Evolutionary conservation across 2,113 vertebrate genomes (phyloP), one percentile per base, ranked within the genome.

Genomic region (Equus quagga): DNA sequence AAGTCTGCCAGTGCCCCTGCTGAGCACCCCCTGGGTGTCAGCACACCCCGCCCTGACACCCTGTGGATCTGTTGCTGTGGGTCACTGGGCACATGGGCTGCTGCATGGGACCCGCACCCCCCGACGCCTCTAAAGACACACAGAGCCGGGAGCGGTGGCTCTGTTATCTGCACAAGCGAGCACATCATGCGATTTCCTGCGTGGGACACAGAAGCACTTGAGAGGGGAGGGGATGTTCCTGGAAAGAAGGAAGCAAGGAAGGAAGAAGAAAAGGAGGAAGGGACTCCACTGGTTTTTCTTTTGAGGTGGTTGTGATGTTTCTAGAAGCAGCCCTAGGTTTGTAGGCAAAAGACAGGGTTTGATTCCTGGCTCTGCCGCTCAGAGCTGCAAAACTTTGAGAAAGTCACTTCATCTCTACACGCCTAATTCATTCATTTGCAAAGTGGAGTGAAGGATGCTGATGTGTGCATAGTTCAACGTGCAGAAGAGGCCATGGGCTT

Each of bases 181-280:
- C 72, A 51, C 82, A 81, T 73, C 87, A 56, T 78, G 54, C 10
- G 23, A 86, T 85, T 98, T 98, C 96, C 97, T 96, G 96, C 56
- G 76, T 33, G 44, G 82, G 91, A 80, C 79, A 65, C 2, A 49
- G 90, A 92, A 96, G 82, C 81, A n/a, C 89, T 87, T 91, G 44
- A 72, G 56, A 84, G 72, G 44, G 72, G 28, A 96, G 81, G 49
- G 44, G 41, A 28, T 46, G 51, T 94, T 91, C 93, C 79, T 44
- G n/a, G 93, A 97, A 92, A 91, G 83, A 96, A 92, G 88, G 91
- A 84, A 89, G 44, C n/a, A 17, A 81, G 28, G 91, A 62, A 49
- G 78, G 10, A 11, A n/a, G 7, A 15, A 3, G 54, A 8, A 64
- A 26, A 24, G 49, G 17, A 6, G 8, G 80, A 36, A 44, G 14